Evolutionary conservation across 1,140 invertebrate species (phyloP).

Genomic region (Lutraria rhynchaena): DNA sequence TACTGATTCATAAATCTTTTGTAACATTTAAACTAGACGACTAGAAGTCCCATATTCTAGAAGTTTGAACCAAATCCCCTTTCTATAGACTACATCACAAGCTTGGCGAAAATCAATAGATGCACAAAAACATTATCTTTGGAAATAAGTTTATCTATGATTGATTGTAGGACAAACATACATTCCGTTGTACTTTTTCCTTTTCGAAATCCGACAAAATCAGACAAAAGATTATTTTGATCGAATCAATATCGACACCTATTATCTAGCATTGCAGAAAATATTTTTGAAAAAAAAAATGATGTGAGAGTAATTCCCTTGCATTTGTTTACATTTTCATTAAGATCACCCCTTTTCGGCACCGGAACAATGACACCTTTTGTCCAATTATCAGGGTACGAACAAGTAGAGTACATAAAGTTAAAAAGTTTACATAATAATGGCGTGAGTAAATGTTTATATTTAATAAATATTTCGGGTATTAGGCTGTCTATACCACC

Average conservation of each 20-base stretch:
- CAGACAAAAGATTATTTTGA: constrained; percentile 13
- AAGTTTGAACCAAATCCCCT: no score
- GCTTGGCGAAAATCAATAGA: constrained; percentile 12
- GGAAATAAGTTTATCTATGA: constrained; percentile 37
- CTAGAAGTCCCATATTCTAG: no score
- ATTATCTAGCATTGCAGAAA: constrained; percentile 20
- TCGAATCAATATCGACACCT: constrained; percentile 8
- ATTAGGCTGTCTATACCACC: constrained; percentile 1
- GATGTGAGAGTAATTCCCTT: no score
- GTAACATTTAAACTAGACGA: no score
- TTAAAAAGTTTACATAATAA: constrained; percentile 38
- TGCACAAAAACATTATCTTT: constrained; percentile 24
- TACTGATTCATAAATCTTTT: no score
- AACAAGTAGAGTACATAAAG: constrained; percentile 16
- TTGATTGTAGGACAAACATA: no score
- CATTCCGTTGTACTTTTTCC: no score
- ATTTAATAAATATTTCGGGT: constrained; percentile 9
- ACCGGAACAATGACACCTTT: constrained; percentile 43
- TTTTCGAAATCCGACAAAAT: constrained; percentile 30
- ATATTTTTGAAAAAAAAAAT: no score
- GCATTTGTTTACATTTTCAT: constrained; percentile 11
- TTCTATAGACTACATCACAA: neutral
- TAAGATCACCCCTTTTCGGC: constrained; percentile 50
- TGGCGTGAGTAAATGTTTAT: neutral
- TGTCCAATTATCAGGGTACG: constrained; percentile 43